phyloP scores from a whole-genome alignment of 2,888 invertebrate genomes.

The Steinernema scapterisci region DNA sequence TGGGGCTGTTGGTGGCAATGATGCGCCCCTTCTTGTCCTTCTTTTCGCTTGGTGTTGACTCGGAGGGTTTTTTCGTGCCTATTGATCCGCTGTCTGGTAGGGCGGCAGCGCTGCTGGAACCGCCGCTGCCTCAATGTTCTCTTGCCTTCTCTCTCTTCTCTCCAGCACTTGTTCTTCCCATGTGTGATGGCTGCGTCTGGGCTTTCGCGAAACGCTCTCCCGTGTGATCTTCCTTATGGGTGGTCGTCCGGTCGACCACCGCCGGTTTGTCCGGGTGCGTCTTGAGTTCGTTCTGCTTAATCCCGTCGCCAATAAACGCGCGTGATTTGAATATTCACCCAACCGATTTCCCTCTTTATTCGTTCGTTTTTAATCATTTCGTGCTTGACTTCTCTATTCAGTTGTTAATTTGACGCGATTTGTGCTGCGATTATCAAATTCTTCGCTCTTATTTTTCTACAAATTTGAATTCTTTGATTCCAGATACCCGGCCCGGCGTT shows the following conservation, averaged over 20 bases:
- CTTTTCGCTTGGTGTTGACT: constrained; percentile 7
- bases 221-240: constrained; percentile 26
- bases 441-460: too few relatives aligned
- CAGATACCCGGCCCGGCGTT: constrained; percentile 7
- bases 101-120: constrained; percentile 29
- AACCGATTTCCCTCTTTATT: neutral
- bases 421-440: neutral
- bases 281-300: neutral
- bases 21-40: neutral
- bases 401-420: neutral
- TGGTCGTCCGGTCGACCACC: constrained; percentile 1
- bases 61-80: constrained; percentile 29
- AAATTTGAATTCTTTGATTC: neutral
- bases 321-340: neutral
- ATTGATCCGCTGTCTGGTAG: constrained; percentile 32
- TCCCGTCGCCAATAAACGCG: neutral
- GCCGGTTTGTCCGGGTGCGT: neutral
- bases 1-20: neutral
- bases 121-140: constrained; percentile 26
- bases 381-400: neutral
- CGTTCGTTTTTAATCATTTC: neutral
- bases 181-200: neutral
- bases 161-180: neutral
- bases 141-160: constrained; percentile 20
- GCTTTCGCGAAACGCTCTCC: neutral